phyloP scores from a whole-genome alignment of 2,113 vertebrate genomes.

The Seriola quinqueradiata region DNA sequence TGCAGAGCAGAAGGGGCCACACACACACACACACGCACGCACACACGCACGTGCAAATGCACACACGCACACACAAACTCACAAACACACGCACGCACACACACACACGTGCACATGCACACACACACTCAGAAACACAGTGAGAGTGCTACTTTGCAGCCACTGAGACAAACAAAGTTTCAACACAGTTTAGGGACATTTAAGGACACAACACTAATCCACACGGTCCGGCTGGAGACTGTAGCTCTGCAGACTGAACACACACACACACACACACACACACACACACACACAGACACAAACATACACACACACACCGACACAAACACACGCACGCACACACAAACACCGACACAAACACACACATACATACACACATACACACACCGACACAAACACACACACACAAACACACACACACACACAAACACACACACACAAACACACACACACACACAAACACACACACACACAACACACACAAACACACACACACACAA shows the following conservation, averaged over 20 bases:
- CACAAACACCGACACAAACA: neutral
- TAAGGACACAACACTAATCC: conserved; percentile 24
- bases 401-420: too few relatives aligned
- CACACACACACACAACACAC: too few relatives aligned
- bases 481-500: too few relatives aligned
- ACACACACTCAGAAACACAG: neutral
- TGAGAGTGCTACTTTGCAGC: neutral
- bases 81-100: neutral
- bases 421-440: too few relatives aligned
- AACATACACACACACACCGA: too few relatives aligned
- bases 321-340: too few relatives aligned
- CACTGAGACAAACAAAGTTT: conserved; percentile 13
- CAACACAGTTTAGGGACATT: conserved; percentile 29
- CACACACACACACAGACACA: too few relatives aligned
- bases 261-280: too few relatives aligned
- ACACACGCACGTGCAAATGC: conserved; percentile 4
- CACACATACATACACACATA: too few relatives aligned
- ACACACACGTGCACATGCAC: neutral
- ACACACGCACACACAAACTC: neutral
- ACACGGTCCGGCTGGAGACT: neutral
- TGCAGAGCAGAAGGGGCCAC: conserved; percentile 67
- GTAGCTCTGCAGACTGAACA: neutral
- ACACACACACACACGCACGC: conserved; percentile 20
- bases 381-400: too few relatives aligned
- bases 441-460: too few relatives aligned